These are phyloP conservation scores for Hydropsyche betteni DNA, from an alignment of 2,888 invertebrate species.

Conservation along the genomic window DNA sequence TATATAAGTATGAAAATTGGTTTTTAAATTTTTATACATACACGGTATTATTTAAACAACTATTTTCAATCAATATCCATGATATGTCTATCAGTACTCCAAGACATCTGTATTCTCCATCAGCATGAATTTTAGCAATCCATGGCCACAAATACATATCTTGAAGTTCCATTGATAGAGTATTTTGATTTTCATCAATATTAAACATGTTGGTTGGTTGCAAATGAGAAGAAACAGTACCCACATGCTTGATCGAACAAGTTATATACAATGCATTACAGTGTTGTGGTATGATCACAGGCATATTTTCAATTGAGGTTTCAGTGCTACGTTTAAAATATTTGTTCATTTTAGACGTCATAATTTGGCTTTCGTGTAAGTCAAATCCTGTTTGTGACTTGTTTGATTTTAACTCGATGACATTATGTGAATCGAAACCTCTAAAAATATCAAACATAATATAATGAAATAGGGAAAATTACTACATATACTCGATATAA, in stretches of 20 bases:
- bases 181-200: slow-evolving; percentile 11
- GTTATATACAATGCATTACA: slow-evolving; percentile 67
- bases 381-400: not conserved
- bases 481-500: too few species aligned
- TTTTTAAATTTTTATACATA: slow-evolving; percentile 54
- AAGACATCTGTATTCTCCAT: slow-evolving; percentile 75
- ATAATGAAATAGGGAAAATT: not conserved
- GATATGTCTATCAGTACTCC: slow-evolving; percentile 73
- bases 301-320: slow-evolving; percentile 19
- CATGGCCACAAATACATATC: slow-evolving; percentile 71
- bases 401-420: slow-evolving; percentile 50
- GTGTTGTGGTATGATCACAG: slow-evolving; percentile 57
- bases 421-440: slow-evolving; percentile 56
- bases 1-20: slow-evolving; percentile 4
- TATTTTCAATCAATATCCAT: slow-evolving; percentile 72
- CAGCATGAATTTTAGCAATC: slow-evolving; percentile 76
- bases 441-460: slow-evolving; percentile 49
- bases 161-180: slow-evolving; percentile 52
- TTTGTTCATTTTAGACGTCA: not conserved
- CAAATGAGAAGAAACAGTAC: slow-evolving; percentile 54
- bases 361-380: not conserved
- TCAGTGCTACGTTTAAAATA: not conserved
- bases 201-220: slow-evolving; percentile 39
- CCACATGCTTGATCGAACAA: slow-evolving; percentile 64
- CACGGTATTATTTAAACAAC: slow-evolving; percentile 64